Evolutionary conservation across 64 coral and sea anemone genomes (phyloP), one percentile per base, ranked within the genome.

Genomic region (Exaiptasia diaphana): DNA sequence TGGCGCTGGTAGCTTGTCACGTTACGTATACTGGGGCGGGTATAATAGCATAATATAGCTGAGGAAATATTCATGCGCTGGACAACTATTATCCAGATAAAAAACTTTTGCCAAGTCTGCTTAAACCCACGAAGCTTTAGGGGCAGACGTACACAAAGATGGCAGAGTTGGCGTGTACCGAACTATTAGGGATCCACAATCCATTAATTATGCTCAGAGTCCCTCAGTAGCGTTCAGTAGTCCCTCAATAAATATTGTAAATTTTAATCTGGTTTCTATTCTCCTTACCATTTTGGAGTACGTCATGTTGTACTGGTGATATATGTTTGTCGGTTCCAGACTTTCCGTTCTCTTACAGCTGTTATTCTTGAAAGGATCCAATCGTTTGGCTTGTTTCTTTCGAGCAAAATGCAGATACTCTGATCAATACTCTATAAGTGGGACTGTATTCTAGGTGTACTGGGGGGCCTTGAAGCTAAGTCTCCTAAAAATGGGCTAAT

Each of bases 331-430:
- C 24, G 28, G 4, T 3, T 34, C 24, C 5, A 85, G 18, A 13
- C 18, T 48, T 3, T 18, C 25, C 36, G 11, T 62, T 8, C 23
- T 28, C 37, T 85, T 39, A 22, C 82, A 85, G 23, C 53, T 74
- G 0, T 31, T 5, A 56, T 84, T 84, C 14, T 1, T 14, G 63
- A 85, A 85, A 17, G 82, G 82, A 74, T 85, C 82, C 39, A 85
- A 24, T 22, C 68, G 58, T 2, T 40, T 30, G 4, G 62, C 26
- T 0, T 46, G 23, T n/a, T n/a, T n/a, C n/a, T n/a, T n/a, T n/a
- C n/a, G 23, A 58, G 22, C 82, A 73, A 41, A 4, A 70, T 21
- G 20, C n/a, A 53, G 41, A 58, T 33, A 14, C 14, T 7, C 7
- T 34, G n/a, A 0, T 12, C 20, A 20, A 54, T 4, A 54, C 14